Conservation (phyloP, 2,113 vertebrate genomes). For the Peromyscus californicus region DNA sequence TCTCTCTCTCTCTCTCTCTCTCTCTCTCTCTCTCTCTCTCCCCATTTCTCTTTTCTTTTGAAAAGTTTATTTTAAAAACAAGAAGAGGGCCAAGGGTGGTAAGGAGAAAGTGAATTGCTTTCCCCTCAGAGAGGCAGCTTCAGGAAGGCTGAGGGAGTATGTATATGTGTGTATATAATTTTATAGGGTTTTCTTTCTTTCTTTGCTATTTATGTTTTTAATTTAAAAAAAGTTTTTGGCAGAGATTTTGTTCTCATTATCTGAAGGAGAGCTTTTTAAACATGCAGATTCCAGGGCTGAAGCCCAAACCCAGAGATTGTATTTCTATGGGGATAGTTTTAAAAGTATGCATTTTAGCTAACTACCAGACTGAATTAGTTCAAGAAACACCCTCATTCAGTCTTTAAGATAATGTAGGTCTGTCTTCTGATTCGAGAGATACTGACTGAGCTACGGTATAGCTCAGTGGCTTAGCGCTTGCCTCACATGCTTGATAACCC, state of each 20-base stretch:
- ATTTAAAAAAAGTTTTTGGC: constrained; percentile 11
- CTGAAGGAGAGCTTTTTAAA: constrained; percentile 43
- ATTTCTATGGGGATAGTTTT: constrained; percentile 51
- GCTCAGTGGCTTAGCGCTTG: background rate
- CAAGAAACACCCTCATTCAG: background rate
- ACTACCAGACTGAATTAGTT: constrained; percentile 26
- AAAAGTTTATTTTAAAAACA: constrained; percentile 54
- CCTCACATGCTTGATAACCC: background rate
- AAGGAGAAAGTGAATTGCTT: constrained; percentile 31
- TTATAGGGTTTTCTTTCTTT: background rate
- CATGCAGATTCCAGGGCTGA: constrained; percentile 47
- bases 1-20: background rate
- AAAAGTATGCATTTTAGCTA: constrained; percentile 23
- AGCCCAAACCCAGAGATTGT: constrained; percentile 26
- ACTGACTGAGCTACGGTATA: background rate
- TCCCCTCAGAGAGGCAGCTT: background rate
- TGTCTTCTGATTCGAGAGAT: constrained; percentile 43
- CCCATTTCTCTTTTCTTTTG: background rate
- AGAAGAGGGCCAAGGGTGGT: background rate
- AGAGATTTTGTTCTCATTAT: constrained; percentile 39
- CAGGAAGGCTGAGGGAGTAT: background rate
- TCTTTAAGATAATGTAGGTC: constrained; percentile 38
- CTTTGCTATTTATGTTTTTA: constrained; percentile 31
- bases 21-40: no score
- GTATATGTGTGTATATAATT: background rate